Evolutionary conservation across 2,113 vertebrate genomes (phyloP).

Genomic region (Apodemus sylvaticus): DNA sequence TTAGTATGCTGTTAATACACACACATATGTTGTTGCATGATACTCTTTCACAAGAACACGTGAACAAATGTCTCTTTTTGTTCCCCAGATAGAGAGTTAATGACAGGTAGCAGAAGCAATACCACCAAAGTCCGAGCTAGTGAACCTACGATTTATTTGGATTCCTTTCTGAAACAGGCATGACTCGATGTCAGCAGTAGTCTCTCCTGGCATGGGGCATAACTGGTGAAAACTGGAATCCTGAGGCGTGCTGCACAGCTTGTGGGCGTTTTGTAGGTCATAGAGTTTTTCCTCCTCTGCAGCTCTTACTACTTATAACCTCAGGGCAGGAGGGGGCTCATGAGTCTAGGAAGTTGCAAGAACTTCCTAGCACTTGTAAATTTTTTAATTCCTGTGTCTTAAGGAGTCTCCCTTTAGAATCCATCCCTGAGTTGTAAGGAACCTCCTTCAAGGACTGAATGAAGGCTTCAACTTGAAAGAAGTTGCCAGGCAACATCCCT

Average conservation of each 20-base stretch:
- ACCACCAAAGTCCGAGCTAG: too few relatives aligned
- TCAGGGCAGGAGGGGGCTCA: too few relatives aligned
- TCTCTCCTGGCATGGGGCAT: not conserved
- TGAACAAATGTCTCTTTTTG: too few relatives aligned
- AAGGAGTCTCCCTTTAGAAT: not conserved
- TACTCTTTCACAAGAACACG: not conserved
- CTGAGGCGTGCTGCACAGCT: not conserved
- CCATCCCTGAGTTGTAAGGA: not conserved
- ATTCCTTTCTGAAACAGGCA: not conserved
- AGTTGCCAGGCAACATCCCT: not conserved
- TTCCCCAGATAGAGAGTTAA: too few relatives aligned
- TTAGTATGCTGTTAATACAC: not conserved
- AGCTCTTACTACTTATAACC: not conserved
- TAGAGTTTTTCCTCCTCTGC: not conserved
- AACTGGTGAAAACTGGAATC: not conserved
- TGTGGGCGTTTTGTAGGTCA: not conserved
- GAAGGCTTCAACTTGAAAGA: not conserved
- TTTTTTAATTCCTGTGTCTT: not conserved
- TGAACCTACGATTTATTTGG: not conserved
- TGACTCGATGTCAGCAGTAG: not conserved
- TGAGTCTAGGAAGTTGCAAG: not conserved
- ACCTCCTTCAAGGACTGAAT: not conserved
- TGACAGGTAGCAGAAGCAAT: not conserved
- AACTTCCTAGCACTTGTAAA: not conserved
- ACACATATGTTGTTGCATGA: not conserved